Conservation (phyloP, 2,113 vertebrate species). For the Oncorhynchus mykiss region DNA sequence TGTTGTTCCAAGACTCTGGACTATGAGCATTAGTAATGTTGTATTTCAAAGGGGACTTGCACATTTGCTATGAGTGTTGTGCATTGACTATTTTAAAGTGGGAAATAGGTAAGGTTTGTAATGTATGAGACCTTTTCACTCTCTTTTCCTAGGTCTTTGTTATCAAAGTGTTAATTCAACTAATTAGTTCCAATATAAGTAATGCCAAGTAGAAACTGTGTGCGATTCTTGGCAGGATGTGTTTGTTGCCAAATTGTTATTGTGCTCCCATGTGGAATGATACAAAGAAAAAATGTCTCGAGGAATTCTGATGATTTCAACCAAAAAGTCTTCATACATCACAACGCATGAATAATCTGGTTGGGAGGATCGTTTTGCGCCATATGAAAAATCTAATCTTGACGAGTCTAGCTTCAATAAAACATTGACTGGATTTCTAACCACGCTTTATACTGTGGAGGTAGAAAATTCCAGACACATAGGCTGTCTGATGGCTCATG, state of each 20-base stretch:
- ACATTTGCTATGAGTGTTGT: conserved; percentile 1
- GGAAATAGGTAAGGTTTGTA: conserved; percentile 22
- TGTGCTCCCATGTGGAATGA: not conserved
- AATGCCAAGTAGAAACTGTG: too few relatives aligned
- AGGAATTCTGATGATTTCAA: not conserved
- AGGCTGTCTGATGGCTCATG: conserved; percentile 30
- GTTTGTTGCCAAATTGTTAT: not conserved
- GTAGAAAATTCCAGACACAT: conserved; percentile 32
- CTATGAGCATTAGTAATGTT: conserved; percentile 24
- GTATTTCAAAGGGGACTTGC: conserved; percentile 33
- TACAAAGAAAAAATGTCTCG: not conserved
- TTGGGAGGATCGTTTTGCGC: conserved; percentile 1
- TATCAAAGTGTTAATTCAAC: not conserved
- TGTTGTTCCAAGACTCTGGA: conserved; percentile 33
- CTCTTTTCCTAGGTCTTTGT: not conserved
- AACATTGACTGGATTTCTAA: conserved; percentile 42
- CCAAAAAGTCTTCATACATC: not conserved
- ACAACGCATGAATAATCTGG: not conserved
- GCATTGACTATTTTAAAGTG: conserved; percentile 22
- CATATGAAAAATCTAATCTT: conserved; percentile 26
- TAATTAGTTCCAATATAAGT: not conserved
- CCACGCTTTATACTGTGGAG: conserved; percentile 11
- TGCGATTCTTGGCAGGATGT: not conserved
- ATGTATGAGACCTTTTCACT: conserved; percentile 5
- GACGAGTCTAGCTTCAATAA: conserved; percentile 24